These are phyloP conservation scores for Malurus leucopterus DNA, from an alignment of 2,797 vertebrate species.

Conservation along the genomic window DNA sequence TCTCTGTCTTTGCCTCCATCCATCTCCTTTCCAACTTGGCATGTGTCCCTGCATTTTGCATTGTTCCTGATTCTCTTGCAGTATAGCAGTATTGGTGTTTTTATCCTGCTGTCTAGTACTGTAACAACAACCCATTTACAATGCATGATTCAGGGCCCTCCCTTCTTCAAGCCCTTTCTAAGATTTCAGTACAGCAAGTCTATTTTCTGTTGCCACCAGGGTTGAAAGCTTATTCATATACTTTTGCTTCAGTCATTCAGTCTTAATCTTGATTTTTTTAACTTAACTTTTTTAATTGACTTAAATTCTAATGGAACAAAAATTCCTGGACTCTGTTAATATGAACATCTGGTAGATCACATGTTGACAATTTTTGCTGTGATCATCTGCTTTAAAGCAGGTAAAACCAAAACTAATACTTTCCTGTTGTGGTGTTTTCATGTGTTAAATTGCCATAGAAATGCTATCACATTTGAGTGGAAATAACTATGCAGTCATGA, in stretches of 20 bases:
- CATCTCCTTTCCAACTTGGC: neutral
- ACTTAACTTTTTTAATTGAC: neutral
- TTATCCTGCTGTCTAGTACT: neutral
- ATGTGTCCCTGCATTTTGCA: neutral
- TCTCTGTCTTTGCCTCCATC: conserved; percentile 3
- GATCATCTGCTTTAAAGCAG: neutral
- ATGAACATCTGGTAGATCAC: neutral
- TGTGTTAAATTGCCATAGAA: neutral
- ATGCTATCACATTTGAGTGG: neutral
- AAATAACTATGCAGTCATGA: neutral
- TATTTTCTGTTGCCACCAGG: neutral
- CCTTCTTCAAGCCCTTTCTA: neutral
- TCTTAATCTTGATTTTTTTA: neutral
- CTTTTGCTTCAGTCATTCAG: neutral
- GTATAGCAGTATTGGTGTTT: neutral
- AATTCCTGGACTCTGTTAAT: neutral
- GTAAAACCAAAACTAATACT: neutral
- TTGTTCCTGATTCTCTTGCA: neutral
- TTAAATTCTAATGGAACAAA: neutral
- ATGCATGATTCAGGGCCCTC: neutral
- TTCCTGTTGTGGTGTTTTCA: neutral
- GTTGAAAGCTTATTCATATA: neutral
- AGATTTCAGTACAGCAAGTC: neutral
- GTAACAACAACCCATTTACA: neutral
- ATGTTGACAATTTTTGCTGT: neutral